These are phyloP conservation scores for Propsilocerus akamusi DNA, from an alignment of 1,140 invertebrate species.

Conservation along the genomic window DNA sequence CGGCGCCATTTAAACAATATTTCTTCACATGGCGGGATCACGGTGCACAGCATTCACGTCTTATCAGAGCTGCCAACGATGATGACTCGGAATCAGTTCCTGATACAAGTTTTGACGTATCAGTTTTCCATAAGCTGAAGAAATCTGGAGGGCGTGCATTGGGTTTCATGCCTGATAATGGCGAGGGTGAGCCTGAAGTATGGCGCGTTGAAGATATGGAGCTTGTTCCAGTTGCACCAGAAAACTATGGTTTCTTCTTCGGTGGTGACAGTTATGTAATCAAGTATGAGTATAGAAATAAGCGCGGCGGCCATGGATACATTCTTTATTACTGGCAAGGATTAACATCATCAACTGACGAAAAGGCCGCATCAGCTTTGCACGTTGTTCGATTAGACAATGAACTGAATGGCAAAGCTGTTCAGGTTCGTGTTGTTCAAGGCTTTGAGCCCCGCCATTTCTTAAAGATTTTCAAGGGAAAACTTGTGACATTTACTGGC, in stretches of 20 bases:
- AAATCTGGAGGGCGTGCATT: slow-evolving; percentile 32
- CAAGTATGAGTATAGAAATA: slow-evolving; percentile 42
- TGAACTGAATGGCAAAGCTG: slow-evolving; percentile 29
- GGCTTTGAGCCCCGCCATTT: slow-evolving; percentile 58
- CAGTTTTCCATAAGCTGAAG: slow-evolving; percentile 17
- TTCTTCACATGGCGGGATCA: slow-evolving; percentile 52
- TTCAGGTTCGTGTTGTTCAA: slow-evolving; percentile 50
- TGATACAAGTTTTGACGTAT: slow-evolving; percentile 17
- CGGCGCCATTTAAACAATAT: slow-evolving; percentile 59
- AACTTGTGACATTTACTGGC: slow-evolving; percentile 38
- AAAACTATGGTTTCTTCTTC: slow-evolving; percentile 45
- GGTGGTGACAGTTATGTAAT: slow-evolving; percentile 63
- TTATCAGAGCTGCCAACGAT: slow-evolving; percentile 28
- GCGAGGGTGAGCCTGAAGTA: slow-evolving; percentile 32
- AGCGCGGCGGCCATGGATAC: slow-evolving; percentile 26
- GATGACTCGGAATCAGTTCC: slow-evolving; percentile 14
- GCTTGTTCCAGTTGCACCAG: slow-evolving; percentile 31
- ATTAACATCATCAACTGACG: slow-evolving; percentile 33
- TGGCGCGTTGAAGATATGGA: slow-evolving; percentile 34
- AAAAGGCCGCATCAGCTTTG: slow-evolving; percentile 40
- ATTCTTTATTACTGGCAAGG: slow-evolving; percentile 65
- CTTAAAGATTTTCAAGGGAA: slow-evolving; percentile 57
- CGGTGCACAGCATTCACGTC: slow-evolving; percentile 33
- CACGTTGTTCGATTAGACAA: slow-evolving; percentile 40
- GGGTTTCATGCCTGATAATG: slow-evolving; percentile 56